phyloP scores from a whole-genome alignment of 1,140 invertebrate species.

The Eurosta solidaginis region DNA sequence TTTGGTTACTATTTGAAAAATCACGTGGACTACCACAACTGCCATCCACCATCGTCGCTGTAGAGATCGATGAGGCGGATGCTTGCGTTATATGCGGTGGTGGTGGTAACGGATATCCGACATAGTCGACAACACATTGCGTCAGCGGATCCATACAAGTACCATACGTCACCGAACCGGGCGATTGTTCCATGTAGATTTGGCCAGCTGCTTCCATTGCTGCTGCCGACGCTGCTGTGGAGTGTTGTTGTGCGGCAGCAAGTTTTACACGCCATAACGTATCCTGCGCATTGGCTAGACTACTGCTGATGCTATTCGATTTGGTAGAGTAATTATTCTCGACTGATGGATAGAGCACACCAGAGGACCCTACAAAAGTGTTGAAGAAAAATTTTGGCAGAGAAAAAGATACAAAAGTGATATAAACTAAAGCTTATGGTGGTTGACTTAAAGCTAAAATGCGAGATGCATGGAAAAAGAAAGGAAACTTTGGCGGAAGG shows the following conservation, averaged over 20 bases:
- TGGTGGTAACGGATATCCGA: constrained; percentile 45
- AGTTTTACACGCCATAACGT: constrained; percentile 91
- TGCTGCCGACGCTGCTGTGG: constrained; percentile 62
- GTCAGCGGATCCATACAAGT: constrained; percentile 32
- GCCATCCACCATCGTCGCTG: constrained; percentile 35
- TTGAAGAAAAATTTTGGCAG: not conserved
- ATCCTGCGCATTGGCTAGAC: constrained; percentile 66
- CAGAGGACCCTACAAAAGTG: constrained; percentile 29
- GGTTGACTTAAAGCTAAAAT: not conserved
- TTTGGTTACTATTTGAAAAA: constrained; percentile 37
- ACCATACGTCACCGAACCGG: constrained; percentile 45
- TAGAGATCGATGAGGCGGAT: constrained; percentile 39
- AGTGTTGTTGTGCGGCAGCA: constrained; percentile 70
- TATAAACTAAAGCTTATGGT: not conserved
- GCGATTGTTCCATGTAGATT: constrained; percentile 55
- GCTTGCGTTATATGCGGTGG: constrained; percentile 51
- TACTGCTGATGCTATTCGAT: constrained; percentile 67
- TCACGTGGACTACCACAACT: constrained; percentile 47
- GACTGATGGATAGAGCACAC: constrained; percentile 37
- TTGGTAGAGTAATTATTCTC: constrained; percentile 85
- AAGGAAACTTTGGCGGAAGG: not conserved
- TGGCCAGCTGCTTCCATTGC: constrained; percentile 60
- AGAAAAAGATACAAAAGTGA: not conserved
- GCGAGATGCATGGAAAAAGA: not conserved
- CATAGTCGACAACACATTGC: constrained; percentile 48